These are phyloP conservation scores for Drosophila meridiana DNA, from an alignment of 2,888 invertebrate species.

Conservation along the genomic window DNA sequence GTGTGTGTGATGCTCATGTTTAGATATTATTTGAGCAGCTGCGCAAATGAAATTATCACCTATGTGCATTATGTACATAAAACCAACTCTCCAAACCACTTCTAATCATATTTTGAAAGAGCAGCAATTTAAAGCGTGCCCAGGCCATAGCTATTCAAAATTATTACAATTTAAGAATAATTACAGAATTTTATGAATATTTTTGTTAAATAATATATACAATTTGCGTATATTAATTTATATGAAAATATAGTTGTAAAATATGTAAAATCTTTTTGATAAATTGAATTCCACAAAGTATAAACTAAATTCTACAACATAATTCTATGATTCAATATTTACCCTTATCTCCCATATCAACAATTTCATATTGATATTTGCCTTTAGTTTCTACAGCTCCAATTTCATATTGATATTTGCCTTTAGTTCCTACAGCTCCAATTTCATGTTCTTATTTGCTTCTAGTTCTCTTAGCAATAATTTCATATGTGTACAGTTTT, in stretches of 20 bases:
- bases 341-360: not conserved
- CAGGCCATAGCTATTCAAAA: not conserved
- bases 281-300: not conserved
- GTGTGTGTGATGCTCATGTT: conserved; percentile 23
- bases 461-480: not conserved
- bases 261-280: not conserved
- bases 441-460: not conserved
- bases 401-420: not conserved
- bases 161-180: not conserved
- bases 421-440: not conserved
- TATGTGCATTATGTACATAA: conserved; percentile 62
- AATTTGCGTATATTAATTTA: not conserved
- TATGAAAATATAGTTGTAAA: no score
- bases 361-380: not conserved
- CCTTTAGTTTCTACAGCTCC: not conserved
- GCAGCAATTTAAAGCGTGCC: conserved; percentile 14
- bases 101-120: not conserved
- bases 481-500: not conserved
- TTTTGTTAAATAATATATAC: no score
- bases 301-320: no score
- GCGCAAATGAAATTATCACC: conserved; percentile 78
- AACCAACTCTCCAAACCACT: conserved; percentile 21
- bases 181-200: not conserved
- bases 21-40: conserved; percentile 65
- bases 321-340: not conserved